Evolutionary conservation across 1,140 invertebrate species (phyloP).

Genomic region (Ceratosolen fusciceps): DNA sequence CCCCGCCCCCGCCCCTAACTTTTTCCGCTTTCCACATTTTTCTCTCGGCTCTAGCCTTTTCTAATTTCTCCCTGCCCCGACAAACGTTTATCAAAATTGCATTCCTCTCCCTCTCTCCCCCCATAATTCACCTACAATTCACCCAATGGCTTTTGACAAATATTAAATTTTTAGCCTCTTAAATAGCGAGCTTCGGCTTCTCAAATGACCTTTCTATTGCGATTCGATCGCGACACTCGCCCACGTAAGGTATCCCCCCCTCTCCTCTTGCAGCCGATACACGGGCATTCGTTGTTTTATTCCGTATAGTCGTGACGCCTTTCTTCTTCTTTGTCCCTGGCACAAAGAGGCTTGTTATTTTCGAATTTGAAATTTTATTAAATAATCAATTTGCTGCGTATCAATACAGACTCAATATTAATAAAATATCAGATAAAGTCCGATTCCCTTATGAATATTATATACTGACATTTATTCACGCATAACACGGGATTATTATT

Average conservation of each 20-base stretch:
- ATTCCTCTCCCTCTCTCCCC: neutral
- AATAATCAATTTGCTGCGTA: neutral
- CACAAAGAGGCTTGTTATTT: neutral
- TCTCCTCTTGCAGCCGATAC: too few relatives aligned
- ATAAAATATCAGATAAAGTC: neutral
- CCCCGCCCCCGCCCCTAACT: neutral
- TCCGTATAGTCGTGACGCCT: neutral
- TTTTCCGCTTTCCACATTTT: neutral
- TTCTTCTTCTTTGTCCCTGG: neutral
- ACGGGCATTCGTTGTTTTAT: too few relatives aligned
- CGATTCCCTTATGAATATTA: neutral
- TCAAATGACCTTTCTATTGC: too few relatives aligned
- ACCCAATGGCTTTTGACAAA: neutral
- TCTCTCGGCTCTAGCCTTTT: neutral
- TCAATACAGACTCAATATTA: too few relatives aligned
- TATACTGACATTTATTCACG: neutral
- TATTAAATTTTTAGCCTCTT: too few relatives aligned
- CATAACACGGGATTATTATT: neutral
- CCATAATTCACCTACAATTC: neutral
- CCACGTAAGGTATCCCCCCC: too few relatives aligned
- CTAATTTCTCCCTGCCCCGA: neutral
- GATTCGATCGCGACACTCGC: too few relatives aligned
- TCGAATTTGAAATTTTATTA: neutral
- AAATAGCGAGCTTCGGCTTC: too few relatives aligned
- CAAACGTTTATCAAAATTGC: neutral